Conservation (phyloP, 1,140 invertebrate species). For the Brachionus angularis region DNA sequence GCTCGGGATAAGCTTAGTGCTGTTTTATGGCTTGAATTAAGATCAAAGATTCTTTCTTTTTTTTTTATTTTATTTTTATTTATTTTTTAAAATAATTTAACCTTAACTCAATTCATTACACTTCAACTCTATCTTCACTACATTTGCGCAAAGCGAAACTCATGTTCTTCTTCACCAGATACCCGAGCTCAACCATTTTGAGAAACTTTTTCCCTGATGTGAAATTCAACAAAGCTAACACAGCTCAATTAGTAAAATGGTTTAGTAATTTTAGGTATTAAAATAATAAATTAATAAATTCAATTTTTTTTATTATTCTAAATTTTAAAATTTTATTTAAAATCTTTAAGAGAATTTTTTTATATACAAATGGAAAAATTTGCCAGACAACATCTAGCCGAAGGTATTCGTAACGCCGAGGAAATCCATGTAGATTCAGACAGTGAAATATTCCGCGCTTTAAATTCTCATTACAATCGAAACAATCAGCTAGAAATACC, state of each 20-base stretch:
- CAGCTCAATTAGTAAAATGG: constrained; percentile 99
- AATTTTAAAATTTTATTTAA: constrained; percentile 16
- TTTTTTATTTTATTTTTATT: not conserved
- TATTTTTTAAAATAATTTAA: constrained; percentile 42
- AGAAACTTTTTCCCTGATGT: constrained; percentile 99
- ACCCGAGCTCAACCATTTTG: constrained; percentile 92
- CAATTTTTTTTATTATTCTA: not conserved
- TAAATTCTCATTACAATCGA: constrained; percentile 98
- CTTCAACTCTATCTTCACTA: constrained; percentile 81
- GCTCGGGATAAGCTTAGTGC: too few species aligned
- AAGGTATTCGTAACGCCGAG: constrained; percentile 85
- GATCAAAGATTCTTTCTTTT: not conserved
- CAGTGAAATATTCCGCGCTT: constrained; percentile 91
- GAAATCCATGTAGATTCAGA: constrained; percentile 87
- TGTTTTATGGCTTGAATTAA: too few species aligned
- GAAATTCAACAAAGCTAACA: constrained; percentile 99
- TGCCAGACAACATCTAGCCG: constrained; percentile 90
- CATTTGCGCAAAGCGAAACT: constrained; percentile 98
- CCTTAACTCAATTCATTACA: constrained; percentile 55
- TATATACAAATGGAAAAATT: constrained; percentile 99
- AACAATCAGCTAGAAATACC: constrained; percentile 99
- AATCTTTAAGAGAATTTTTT: constrained; percentile 79
- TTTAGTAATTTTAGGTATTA: constrained; percentile 99
- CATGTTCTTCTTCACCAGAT: constrained; percentile 99
- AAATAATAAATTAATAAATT: not conserved